Percentiles rank a stretch among this genome's conserved stretches.
These are phyloP conservation scores for Cricetomys ansorgei DNA, from an alignment of 2,113 vertebrate genomes.

Conservation along the genomic window DNA sequence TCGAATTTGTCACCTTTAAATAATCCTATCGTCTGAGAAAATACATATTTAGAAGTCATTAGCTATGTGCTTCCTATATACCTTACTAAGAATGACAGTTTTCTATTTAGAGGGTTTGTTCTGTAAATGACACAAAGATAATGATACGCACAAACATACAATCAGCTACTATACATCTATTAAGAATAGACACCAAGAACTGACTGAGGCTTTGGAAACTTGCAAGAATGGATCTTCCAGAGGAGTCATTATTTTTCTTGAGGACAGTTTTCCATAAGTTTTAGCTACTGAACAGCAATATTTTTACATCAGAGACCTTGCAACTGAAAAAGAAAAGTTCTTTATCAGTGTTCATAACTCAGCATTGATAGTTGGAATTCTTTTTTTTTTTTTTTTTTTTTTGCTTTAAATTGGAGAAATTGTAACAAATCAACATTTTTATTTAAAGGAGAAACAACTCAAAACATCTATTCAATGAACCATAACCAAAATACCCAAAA, in stretches of 20 bases:
- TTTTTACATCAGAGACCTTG: neutral
- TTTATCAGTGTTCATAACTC: neutral
- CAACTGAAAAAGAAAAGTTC: neutral
- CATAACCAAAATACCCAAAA: neutral
- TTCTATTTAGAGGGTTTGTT: neutral
- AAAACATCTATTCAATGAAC: neutral
- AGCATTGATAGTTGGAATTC: neutral
- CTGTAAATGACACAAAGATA: neutral
- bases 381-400: neutral
- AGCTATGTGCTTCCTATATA: neutral
- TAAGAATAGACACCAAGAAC: neutral
- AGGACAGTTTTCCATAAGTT: neutral
- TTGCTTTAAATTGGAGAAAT: conserved; percentile 4
- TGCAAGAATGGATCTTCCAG: neutral
- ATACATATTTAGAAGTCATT: neutral
- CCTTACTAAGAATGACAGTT: neutral
- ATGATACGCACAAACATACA: neutral
- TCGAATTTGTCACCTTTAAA: neutral
- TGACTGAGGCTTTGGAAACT: neutral
- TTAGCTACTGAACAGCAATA: neutral
- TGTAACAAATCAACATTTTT: conserved; percentile 8
- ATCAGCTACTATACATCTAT: neutral
- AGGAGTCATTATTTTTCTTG: neutral
- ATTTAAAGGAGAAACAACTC: conserved; percentile 29
- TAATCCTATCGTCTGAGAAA: neutral